Percentiles rank a stretch among this genome's conserved stretches.
These are phyloP conservation scores for Sylvia atricapilla DNA, from an alignment of 2,113 vertebrate genomes.

Conservation along the genomic window DNA sequence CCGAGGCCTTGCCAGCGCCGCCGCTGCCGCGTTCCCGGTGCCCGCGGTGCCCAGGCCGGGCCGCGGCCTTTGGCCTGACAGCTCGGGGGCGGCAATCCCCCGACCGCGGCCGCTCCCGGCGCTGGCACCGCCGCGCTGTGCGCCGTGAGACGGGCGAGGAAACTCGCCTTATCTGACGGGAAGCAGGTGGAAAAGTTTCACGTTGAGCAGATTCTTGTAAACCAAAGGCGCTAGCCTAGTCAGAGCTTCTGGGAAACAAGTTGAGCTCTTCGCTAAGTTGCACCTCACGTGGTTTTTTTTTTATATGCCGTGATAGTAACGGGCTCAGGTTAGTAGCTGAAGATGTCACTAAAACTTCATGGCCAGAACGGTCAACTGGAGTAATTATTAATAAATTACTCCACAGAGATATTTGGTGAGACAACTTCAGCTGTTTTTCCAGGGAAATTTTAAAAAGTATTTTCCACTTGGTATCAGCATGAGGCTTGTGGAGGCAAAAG, in stretches of 20 bases:
- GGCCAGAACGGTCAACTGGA: not conserved
- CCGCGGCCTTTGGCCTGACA: not conserved
- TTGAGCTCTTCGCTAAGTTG: not conserved
- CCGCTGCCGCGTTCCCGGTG: not conserved
- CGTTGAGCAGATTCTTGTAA: no score
- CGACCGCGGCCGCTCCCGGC: fast-evolving
- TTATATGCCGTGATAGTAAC: fast-evolving
- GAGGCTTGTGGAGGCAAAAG: not conserved
- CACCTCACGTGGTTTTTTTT: fast-evolving
- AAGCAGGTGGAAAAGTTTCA: not conserved
- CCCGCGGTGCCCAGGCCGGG: not conserved
- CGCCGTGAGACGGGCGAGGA: fast-evolving
- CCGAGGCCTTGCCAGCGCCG: not conserved
- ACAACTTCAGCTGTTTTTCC: not conserved
- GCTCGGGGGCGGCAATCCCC: not conserved
- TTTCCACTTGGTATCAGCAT: not conserved
- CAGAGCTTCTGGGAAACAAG: not conserved
- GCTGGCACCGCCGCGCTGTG: fast-evolving
- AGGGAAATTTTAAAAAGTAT: not conserved
- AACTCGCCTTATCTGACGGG: fast-evolving
- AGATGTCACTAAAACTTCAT: not conserved
- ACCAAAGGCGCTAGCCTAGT: fast-evolving
- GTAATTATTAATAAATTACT: not conserved
- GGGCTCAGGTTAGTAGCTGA: not conserved
- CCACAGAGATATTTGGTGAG: not conserved